phyloP scores from a whole-genome alignment of 2,888 invertebrate genomes.

The Nemurella pictetii region DNA sequence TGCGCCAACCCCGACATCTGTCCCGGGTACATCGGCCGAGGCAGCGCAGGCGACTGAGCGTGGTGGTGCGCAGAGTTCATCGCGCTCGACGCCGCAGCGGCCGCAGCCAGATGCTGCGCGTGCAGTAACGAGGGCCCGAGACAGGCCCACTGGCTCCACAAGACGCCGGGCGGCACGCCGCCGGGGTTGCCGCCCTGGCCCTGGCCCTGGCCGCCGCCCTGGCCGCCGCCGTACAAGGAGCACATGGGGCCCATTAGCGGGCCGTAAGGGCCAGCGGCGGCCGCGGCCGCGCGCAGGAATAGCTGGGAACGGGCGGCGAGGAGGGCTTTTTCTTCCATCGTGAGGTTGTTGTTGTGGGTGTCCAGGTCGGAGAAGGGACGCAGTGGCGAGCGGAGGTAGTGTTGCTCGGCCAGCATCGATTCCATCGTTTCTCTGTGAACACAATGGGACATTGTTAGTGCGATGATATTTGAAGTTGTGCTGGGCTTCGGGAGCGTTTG shows the following conservation, averaged over 20 bases:
- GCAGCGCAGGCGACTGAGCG: slow-evolving; percentile 41
- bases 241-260: slow-evolving; percentile 57
- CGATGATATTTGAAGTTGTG: no score
- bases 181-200: slow-evolving; percentile 52
- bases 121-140: slow-evolving; percentile 67
- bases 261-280: slow-evolving; percentile 59
- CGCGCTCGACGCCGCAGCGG: slow-evolving; percentile 48
- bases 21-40: slow-evolving; percentile 44
- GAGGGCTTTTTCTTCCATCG: slow-evolving; percentile 76
- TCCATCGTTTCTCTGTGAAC: slow-evolving; percentile 87
- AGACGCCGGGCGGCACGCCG: slow-evolving; percentile 55
- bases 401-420: slow-evolving; percentile 83
- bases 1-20: slow-evolving; percentile 46
- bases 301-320: slow-evolving; percentile 76
- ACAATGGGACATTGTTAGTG: no score
- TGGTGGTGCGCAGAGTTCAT: slow-evolving; percentile 33
- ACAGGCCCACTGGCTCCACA: slow-evolving; percentile 75
- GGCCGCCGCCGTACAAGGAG: slow-evolving; percentile 49
- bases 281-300: slow-evolving; percentile 68
- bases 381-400: slow-evolving; percentile 75
- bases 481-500: no score
- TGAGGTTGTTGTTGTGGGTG: slow-evolving; percentile 55
- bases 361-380: slow-evolving; percentile 75
- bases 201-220: slow-evolving; percentile 43
- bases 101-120: slow-evolving; percentile 62